Percentiles rank a stretch among this genome's conserved stretches.
Conservation (phyloP, 2,888 invertebrate species). For the Trichogramma evanescens region DNA sequence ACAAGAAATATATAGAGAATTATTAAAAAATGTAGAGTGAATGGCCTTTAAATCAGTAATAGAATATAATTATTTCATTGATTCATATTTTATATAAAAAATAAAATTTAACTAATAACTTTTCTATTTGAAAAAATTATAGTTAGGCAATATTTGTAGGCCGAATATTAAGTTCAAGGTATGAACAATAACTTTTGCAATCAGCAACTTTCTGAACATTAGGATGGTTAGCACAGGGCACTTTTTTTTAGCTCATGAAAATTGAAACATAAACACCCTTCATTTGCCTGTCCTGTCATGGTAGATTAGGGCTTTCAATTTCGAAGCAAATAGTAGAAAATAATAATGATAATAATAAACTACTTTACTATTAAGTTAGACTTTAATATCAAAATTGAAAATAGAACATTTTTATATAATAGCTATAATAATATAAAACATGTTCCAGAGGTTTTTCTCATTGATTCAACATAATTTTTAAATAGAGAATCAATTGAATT, state of each 20-base stretch:
- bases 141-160: too few relatives aligned
- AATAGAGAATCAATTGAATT: background rate
- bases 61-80: constrained; percentile 8
- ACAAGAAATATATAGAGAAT: too few relatives aligned
- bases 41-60: constrained; percentile 19
- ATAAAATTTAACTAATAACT: constrained; percentile 1
- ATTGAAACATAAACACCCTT: constrained; percentile 8
- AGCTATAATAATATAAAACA: background rate
- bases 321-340: constrained; percentile 1
- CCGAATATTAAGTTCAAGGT: too few relatives aligned
- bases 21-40: background rate
- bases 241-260: constrained; percentile 2
- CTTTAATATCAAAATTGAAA: constrained; percentile 15
- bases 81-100: constrained; percentile 4
- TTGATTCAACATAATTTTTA: background rate
- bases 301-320: constrained; percentile 3
- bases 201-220: background rate
- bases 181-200: background rate
- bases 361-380: constrained; percentile 3
- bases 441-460: background rate
- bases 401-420: constrained; percentile 17
- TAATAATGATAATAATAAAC: too few relatives aligned
- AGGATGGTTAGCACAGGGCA: constrained; percentile 7
- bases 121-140: constrained; percentile 7
- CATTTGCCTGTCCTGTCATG: constrained; percentile 13